Conservation (phyloP, 2,113 vertebrate genomes). For the Tychaedon coryphoeus region DNA sequence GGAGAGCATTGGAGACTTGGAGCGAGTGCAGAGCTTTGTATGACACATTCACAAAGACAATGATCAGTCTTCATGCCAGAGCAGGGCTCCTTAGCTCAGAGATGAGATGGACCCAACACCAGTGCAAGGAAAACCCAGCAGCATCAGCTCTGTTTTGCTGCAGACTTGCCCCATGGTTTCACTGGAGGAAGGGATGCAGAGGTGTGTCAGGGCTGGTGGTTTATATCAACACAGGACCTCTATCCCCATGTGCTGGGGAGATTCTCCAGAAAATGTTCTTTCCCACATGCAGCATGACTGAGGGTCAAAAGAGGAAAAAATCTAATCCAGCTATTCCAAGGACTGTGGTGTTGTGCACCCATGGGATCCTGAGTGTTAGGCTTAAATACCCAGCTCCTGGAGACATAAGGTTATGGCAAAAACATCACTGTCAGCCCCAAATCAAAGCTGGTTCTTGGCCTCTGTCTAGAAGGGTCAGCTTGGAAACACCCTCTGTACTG, state of each 20-base stretch:
- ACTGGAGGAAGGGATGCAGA: background rate
- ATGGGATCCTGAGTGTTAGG: background rate
- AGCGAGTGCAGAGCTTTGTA: background rate
- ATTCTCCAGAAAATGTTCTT: background rate
- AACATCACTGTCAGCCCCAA: background rate
- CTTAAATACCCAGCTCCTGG: background rate
- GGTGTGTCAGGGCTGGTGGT: background rate
- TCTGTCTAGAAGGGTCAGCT: background rate
- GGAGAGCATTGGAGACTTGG: background rate
- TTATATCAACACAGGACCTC: background rate
- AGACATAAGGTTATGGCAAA: background rate
- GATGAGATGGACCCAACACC: background rate
- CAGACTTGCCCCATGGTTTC: background rate
- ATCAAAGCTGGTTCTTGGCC: background rate
- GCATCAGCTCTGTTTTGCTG: background rate
- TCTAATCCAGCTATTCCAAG: background rate
- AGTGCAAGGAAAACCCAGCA: background rate
- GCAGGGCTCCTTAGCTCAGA: background rate
- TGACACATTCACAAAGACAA: background rate
- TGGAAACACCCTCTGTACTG: background rate
- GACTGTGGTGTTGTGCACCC: background rate
- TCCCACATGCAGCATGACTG: background rate
- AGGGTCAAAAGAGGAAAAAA: background rate
- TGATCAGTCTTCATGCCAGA: background rate
- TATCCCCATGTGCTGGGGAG: too few relatives aligned